phyloP scores from a whole-genome alignment of 2,888 invertebrate species.

The Apeira syringaria region DNA sequence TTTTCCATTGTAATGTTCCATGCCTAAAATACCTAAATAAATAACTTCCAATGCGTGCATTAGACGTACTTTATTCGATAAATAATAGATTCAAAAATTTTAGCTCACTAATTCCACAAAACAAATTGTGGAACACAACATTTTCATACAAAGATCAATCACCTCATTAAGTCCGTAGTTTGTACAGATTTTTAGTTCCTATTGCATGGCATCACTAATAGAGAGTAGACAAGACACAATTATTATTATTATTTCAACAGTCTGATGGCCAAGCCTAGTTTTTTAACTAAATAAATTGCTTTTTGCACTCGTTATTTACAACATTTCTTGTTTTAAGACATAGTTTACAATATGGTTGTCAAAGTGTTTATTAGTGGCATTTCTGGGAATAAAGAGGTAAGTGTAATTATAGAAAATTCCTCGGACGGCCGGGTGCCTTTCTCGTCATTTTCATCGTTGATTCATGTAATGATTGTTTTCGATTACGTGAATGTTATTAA shows the following conservation, averaged over 20 bases:
- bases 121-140: too few species aligned
- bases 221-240: constrained; percentile 21
- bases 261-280: constrained; percentile 81
- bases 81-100: too few species aligned
- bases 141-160: too few species aligned
- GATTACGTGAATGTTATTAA: constrained; percentile 60
- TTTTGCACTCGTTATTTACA: constrained; percentile 54
- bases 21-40: too few species aligned
- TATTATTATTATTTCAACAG: constrained; percentile 67
- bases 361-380: constrained; percentile 96
- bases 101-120: too few species aligned
- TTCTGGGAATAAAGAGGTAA: constrained; percentile 97
- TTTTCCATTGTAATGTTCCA: too few species aligned
- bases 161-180: too few species aligned
- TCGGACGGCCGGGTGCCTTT: constrained; percentile 64
- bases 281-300: constrained; percentile 55
- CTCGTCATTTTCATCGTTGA: constrained; percentile 61
- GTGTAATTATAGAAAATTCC: constrained; percentile 74
- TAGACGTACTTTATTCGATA: too few species aligned
- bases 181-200: too few species aligned
- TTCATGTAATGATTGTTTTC: constrained; percentile 65
- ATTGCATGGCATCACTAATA: too few species aligned
- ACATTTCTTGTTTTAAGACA: constrained; percentile 48
- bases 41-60: too few species aligned
- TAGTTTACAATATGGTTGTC: constrained; percentile 88